Evolutionary conservation across 2,113 vertebrate species (phyloP), one percentile per base, ranked within the genome.

Genomic region (rat (Rattus norvegicus)): DNA sequence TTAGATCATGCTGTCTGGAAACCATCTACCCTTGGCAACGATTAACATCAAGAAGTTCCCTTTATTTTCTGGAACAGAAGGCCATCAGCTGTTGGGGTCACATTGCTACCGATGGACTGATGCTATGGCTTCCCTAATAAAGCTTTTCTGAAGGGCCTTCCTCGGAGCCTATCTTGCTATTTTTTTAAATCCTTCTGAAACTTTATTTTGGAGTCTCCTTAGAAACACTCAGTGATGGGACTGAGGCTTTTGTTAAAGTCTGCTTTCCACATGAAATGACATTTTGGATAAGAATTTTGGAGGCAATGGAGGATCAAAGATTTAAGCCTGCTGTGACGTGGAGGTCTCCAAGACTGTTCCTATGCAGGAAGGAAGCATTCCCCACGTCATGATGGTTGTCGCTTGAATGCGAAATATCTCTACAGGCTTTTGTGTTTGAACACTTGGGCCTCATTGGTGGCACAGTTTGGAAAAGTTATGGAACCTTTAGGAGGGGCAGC

Each of bases 361-460:
- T 3, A 7, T 5, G 0, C 0, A 1, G 20, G 10, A 19, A 39
- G 61, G 19, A 39, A 19, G 13, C 30, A 12, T 30, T 30, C 26
- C 7, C 81, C 24, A 1, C n/a, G 54, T n/a, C 54, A 24, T 19
- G 52, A 28, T 80, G 30, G 13, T 6, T 30, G 47, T 33, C 33
- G 67, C 67, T 33, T 69, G 30, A 14, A 33, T 69, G 30, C 33
- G 30, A 69, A 33, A 69, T 33, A 12, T 73, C 19, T 39, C n/a
- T 39, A 39, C n/a, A 73, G n/a, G 72, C n/a, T 20, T 72, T 39
- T 1, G 17, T n/a, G 36, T 39, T 72, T n/a, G 70, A 22, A 72
- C 47, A 76, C 39, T 4, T 14, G 26, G 76, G 13, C 76, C 28
- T 47, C 30, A 28, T 9, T 49, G 22, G 22, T 76, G 39, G 75